Evolutionary conservation across 92 coral and sea anemone species (phyloP), one percentile per base, ranked within the genome.

Genomic region (Porites cylindrica): DNA sequence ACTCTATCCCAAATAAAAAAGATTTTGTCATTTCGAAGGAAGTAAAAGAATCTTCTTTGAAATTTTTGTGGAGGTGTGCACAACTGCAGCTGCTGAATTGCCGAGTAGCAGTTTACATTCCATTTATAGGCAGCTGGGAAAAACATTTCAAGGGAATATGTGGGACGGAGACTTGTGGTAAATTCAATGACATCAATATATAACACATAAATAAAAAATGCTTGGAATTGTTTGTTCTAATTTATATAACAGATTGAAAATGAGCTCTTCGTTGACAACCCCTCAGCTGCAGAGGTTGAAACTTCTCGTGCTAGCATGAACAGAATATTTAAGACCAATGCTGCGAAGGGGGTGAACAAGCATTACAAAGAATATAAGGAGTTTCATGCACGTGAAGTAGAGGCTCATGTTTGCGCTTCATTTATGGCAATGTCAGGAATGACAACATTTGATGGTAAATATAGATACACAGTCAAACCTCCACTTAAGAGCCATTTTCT

Each of bases 281-380:
- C 52, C 51, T 85, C 84, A 24, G 90, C 58, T 80, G 85, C 72
- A 51, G 91, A 87, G 56, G 54, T 87, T 1, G 86, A 86, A 10
- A 87, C 91, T 24, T 69, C 86, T 16, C 21, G 38, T 50, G 80
- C 91, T 0, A 80, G 86, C 43, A 87, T 87, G 62, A 63, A 87
- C 80, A 26, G 91, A 38, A 87, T 86, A 19, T 23, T 81, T 5
- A 87, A 87, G 43, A 70, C 32, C 10, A 87, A 87, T 87, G 91
- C 91, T 4, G 66, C 72, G 16, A 60, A 66, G 23, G 74, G 79
- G 47, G 80, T 77, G n/a, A 53, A 87, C 16, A 87, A 70, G 12
- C 50, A 80, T n/a, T 87, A 80, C 70, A 72, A 86, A 9, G 89
- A 73, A 32, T 83, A 61, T 16, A 83, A 83, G 21, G 88, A 83